These are phyloP conservation scores for Corbicula japonica DNA, from an alignment of 2,888 invertebrate species.

Conservation along the genomic window DNA sequence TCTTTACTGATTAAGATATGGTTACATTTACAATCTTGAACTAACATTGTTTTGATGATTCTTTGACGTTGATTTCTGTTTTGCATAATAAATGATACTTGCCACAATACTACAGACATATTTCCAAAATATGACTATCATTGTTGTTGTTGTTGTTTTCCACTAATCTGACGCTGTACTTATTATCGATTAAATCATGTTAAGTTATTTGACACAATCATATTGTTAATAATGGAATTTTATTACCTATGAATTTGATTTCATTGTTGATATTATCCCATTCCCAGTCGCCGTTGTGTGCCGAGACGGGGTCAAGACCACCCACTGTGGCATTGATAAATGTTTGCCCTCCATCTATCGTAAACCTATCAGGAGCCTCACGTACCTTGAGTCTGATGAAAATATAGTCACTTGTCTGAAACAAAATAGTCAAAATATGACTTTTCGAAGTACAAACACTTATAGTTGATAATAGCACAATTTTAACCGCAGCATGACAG, in stretches of 20 bases:
- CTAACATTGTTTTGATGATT: too few species aligned
- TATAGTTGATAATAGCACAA: too few species aligned
- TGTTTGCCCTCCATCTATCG: constrained; percentile 64
- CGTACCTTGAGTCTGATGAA: constrained; percentile 51
- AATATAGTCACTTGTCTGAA: constrained; percentile 53
- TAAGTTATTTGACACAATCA: neutral
- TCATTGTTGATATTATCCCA: constrained; percentile 65
- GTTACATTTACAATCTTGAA: too few species aligned
- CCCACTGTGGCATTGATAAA: constrained; percentile 60
- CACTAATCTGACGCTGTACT: neutral
- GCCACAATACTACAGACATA: too few species aligned
- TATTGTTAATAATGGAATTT: neutral
- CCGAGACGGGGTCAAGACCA: constrained; percentile 62
- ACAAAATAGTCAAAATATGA: too few species aligned
- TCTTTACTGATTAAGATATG: too few species aligned
- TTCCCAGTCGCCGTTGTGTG: constrained; percentile 78
- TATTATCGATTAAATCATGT: neutral
- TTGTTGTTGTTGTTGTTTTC: neutral
- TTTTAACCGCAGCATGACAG: too few species aligned
- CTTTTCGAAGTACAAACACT: too few species aligned
- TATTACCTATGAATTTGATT: constrained; percentile 61
- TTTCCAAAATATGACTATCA: neutral
- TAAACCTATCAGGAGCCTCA: constrained; percentile 79
- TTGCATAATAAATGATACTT: too few species aligned
- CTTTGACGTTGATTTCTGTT: too few species aligned